Percentiles rank a stretch among this genome's conserved stretches.
These are phyloP conservation scores for Oophaga pumilio DNA, from an alignment of 2,113 vertebrate species.

Conservation along the genomic window DNA sequence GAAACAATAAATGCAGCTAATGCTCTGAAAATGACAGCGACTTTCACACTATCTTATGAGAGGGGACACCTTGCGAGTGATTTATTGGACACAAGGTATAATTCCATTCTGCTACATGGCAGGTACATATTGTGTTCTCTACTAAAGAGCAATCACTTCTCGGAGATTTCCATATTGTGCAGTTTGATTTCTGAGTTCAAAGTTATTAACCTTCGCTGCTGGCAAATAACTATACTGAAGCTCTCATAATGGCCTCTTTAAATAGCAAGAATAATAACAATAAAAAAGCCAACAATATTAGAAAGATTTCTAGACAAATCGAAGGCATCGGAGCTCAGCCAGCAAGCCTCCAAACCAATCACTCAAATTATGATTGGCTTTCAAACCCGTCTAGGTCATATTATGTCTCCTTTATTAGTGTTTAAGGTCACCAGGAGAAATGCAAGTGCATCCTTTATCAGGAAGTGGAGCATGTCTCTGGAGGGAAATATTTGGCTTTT, in stretches of 20 bases:
- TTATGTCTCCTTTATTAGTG: constrained; percentile 87
- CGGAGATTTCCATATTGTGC: neutral
- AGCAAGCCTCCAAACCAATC: constrained; percentile 58
- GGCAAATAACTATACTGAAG: constrained; percentile 40
- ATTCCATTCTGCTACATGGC: constrained; percentile 43
- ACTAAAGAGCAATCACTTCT: neutral
- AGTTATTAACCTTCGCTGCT: constrained; percentile 57
- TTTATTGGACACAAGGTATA: constrained; percentile 30
- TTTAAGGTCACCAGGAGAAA: constrained; percentile 86
- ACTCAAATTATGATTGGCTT: constrained; percentile 61
- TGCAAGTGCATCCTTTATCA: constrained; percentile 89
- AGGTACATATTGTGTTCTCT: constrained; percentile 29
- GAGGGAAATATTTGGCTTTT: constrained; percentile 83
- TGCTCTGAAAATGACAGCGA: constrained; percentile 7
- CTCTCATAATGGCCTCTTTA: constrained; percentile 62
- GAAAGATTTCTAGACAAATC: constrained; percentile 61
- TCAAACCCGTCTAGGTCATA: constrained; percentile 72
- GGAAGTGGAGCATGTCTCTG: constrained; percentile 80
- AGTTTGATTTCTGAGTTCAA: constrained; percentile 53
- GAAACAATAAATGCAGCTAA: constrained; percentile 12
- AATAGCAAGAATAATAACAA: constrained; percentile 62
- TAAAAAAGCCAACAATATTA: constrained; percentile 55
- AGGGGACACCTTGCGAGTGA: constrained; percentile 49
- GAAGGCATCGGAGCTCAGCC: constrained; percentile 62
- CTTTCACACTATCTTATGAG: constrained; percentile 13